Evolutionary conservation across 2,888 invertebrate species (phyloP).

Genomic region (Nymphalis polychloros): DNA sequence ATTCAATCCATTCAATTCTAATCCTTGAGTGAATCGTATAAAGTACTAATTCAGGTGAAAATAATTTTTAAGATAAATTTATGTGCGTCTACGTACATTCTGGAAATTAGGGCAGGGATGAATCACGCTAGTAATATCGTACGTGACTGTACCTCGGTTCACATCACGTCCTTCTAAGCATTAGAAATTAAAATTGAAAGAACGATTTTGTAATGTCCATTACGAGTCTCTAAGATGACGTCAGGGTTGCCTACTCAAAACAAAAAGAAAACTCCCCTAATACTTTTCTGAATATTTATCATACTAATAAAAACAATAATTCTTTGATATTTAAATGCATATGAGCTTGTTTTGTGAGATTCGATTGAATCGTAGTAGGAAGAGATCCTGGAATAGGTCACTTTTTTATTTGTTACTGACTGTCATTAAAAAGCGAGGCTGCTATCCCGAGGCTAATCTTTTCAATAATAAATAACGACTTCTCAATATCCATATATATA

Average conservation of each 20-base stretch:
- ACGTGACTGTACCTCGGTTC: slow-evolving; percentile 43
- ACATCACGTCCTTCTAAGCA: slow-evolving; percentile 29
- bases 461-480: no score
- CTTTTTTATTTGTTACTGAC: no score
- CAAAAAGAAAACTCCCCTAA: not conserved
- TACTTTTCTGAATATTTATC: no score
- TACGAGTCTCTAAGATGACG: slow-evolving; percentile 19
- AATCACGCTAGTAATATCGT: slow-evolving; percentile 42
- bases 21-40: slow-evolving; percentile 5
- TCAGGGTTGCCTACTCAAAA: not conserved
- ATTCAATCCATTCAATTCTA: not conserved
- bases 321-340: no score
- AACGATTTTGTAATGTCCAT: slow-evolving; percentile 26
- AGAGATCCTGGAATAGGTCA: no score
- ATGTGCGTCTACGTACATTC: slow-evolving; percentile 29
- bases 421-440: no score
- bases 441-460: no score
- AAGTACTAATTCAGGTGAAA: slow-evolving; percentile 6
- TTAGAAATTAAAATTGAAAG: slow-evolving; percentile 39
- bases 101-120: slow-evolving; percentile 41
- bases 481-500: no score
- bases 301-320: no score
- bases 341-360: no score
- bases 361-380: no score
- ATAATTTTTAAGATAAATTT: slow-evolving; percentile 14